Evolutionary conservation across 2,888 invertebrate species (phyloP).

Genomic region (Meandrusa payeni): DNA sequence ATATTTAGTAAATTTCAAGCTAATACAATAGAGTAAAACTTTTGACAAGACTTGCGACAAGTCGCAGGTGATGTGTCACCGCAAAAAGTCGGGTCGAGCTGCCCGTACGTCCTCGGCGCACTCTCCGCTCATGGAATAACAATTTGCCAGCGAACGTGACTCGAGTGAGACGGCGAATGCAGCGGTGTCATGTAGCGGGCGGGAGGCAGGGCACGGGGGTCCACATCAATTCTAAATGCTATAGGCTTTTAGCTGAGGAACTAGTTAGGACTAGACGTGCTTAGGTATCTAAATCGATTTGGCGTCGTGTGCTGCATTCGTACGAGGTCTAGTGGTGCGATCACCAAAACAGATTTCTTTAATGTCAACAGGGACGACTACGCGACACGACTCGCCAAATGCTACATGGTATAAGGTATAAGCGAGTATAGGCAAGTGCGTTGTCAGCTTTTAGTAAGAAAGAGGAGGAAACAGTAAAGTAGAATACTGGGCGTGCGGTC

Average conservation of each 20-base stretch:
- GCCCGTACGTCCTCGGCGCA: conserved; percentile 37
- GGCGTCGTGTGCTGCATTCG: background rate
- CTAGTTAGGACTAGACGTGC: conserved; percentile 6
- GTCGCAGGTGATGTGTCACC: too few species aligned
- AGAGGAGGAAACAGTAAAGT: too few species aligned
- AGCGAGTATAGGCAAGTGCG: too few species aligned
- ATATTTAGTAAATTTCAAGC: too few species aligned
- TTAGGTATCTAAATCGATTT: background rate
- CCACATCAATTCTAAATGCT: conserved; percentile 2
- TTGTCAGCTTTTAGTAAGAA: too few species aligned
- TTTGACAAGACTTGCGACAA: conserved; percentile 10
- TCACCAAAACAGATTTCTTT: too few species aligned
- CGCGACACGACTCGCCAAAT: too few species aligned
- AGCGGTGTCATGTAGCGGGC: conserved; percentile 11
- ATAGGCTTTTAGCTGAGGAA: conserved; percentile 8
- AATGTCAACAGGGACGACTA: too few species aligned
- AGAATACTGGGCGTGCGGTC: too few species aligned
- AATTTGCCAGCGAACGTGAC: conserved; percentile 40
- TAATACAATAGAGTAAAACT: too few species aligned
- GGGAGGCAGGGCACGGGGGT: conserved; percentile 1
- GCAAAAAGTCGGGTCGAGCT: conserved; percentile 38
- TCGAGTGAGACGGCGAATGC: conserved; percentile 25
- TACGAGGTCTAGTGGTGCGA: too few species aligned
- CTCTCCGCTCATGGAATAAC: conserved; percentile 39
- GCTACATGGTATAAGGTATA: too few species aligned